Percentiles rank a stretch among this genome's conserved stretches.
Evolutionary conservation across 2,888 invertebrate genomes (phyloP).

Genomic region (Parnassius mnemosyne): DNA sequence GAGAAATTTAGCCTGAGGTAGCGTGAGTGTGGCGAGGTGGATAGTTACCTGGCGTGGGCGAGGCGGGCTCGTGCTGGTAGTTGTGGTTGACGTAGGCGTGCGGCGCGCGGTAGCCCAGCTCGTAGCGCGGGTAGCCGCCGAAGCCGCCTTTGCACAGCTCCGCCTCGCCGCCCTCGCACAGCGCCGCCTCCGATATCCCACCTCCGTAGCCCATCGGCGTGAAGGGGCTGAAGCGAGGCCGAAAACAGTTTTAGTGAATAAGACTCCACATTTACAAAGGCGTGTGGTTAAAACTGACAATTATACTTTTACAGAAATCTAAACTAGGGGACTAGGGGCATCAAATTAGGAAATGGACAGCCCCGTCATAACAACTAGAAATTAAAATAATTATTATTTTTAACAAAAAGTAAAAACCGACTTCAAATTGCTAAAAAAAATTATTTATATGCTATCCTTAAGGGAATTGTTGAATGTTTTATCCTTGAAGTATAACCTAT

Average conservation of each 20-base stretch:
- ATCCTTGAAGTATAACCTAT: too few species aligned
- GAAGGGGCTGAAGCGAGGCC: conserved; percentile 52
- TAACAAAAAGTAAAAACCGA: too few species aligned
- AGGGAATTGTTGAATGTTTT: too few species aligned
- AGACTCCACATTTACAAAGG: too few species aligned
- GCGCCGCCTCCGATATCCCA: conserved; percentile 58
- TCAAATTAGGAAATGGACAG: too few species aligned
- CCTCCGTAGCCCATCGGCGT: conserved; percentile 74
- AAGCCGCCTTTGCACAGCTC: conserved; percentile 70
- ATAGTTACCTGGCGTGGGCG: conserved; percentile 60
- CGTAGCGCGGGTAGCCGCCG: conserved; percentile 72
- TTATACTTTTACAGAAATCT: too few species aligned
- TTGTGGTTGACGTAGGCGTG: conserved; percentile 66
- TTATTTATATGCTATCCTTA: too few species aligned
- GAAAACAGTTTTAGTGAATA: not conserved
- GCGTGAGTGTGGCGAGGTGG: conserved; percentile 30
- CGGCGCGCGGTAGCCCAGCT: conserved; percentile 67
- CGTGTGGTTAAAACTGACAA: too few species aligned
- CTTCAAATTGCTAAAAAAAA: too few species aligned
- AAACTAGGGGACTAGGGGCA: too few species aligned
- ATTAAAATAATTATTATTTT: too few species aligned
- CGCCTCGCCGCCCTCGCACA: conserved; percentile 59
- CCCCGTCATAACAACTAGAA: too few species aligned
- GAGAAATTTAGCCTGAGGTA: conserved; percentile 40
- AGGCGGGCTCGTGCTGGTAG: conserved; percentile 67